A percentile compares a stretch with the other conserved stretches of the same genome.
Conservation (phyloP, 2,797 vertebrate species). For the Enteromius mattozi region DNA sequence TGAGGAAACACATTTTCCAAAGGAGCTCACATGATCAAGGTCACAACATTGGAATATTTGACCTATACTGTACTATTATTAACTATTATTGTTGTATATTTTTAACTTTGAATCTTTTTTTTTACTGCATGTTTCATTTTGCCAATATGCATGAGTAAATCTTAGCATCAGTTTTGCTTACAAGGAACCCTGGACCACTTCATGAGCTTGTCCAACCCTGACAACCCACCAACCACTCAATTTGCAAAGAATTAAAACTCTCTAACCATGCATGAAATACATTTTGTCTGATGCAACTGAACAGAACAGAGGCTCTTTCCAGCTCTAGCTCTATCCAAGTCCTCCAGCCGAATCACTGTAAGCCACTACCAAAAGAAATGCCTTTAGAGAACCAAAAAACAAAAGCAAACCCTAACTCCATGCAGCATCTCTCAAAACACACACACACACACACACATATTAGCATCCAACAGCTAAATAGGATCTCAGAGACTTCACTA, state of each 20-base stretch:
- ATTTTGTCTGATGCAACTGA: conserved; percentile 26
- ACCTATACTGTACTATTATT: background rate
- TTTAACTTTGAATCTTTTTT: background rate
- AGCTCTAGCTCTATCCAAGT: background rate
- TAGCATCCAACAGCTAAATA: conserved; percentile 18
- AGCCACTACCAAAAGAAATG: background rate
- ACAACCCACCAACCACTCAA: background rate
- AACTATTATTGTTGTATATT: background rate
- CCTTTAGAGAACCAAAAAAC: background rate
- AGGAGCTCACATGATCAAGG: background rate
- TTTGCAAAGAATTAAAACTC: background rate
- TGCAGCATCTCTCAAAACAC: background rate
- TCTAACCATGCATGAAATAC: conserved; percentile 13
- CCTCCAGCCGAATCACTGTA: background rate
- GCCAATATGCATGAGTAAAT: background rate
- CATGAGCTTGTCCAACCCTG: background rate
- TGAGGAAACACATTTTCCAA: background rate
- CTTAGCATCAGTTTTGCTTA: background rate
- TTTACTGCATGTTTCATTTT: background rate
- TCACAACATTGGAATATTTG: background rate
- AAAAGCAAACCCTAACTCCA: background rate
- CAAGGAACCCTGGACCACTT: background rate
- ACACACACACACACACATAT: background rate
- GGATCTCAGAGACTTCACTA: conserved; percentile 17
- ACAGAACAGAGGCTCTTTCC: conserved; percentile 9